Percentiles rank a stretch among this genome's conserved stretches.
Evolutionary conservation across 2,113 vertebrate genomes (phyloP).

Genomic region (Thalassoma bifasciatum): DNA sequence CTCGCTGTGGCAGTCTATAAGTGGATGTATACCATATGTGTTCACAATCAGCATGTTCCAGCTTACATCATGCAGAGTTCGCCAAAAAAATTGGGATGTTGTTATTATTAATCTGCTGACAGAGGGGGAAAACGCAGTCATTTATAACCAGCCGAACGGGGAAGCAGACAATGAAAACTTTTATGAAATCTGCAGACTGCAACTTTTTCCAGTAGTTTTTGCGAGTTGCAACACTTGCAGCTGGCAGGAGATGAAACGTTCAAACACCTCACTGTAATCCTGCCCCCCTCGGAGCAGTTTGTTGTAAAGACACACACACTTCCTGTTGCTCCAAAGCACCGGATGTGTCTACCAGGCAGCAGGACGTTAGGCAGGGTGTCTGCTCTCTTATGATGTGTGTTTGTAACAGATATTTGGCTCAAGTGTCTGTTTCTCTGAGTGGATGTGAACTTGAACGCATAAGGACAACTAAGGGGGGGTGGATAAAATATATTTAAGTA

Average conservation of each 20-base stretch:
- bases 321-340: conserved; percentile 74
- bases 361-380: conserved; percentile 32
- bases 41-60: conserved; percentile 65
- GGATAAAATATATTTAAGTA: conserved; percentile 10
- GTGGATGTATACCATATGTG: conserved; percentile 69
- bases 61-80: conserved; percentile 58
- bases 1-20: conserved; percentile 15
- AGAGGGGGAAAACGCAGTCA: conserved; percentile 45
- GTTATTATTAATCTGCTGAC: conserved; percentile 75
- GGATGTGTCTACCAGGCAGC: conserved; percentile 56
- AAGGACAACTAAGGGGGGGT: conserved; percentile 30
- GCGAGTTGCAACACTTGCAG: conserved; percentile 48
- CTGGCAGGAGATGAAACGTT: conserved; percentile 71
- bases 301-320: conserved; percentile 68
- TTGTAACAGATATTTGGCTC: conserved; percentile 1
- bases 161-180: conserved; percentile 33
- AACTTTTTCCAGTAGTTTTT: conserved; percentile 47
- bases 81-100: conserved; percentile 49
- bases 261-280: conserved; percentile 59
- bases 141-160: conserved; percentile 35
- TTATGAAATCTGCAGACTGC: neutral
- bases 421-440: neutral
- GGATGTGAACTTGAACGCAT: conserved; percentile 3
- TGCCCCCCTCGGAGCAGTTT: conserved; percentile 57
- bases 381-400: conserved; percentile 35